Evolutionary conservation across 92 coral and sea anemone genomes (phyloP).

Genomic region (Bergia puertoricense): DNA sequence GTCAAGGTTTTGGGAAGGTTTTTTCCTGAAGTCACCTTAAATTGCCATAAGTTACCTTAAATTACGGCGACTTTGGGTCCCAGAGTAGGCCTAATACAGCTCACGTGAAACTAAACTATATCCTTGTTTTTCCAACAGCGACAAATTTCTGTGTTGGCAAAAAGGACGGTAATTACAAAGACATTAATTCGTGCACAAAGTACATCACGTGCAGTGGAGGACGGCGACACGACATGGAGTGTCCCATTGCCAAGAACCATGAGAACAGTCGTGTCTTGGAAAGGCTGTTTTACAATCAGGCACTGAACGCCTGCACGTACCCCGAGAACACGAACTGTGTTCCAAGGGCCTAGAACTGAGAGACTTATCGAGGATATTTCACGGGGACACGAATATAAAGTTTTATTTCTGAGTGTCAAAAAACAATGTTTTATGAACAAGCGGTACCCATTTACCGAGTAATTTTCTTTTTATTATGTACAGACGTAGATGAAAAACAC

Average conservation of each 20-base stretch:
- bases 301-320: conserved; percentile 15
- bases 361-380: no score
- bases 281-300: neutral
- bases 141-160: neutral
- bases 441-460: no score
- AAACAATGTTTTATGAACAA: no score
- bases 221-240: neutral
- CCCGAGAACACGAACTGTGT: conserved; percentile 24
- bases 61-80: no score
- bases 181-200: neutral
- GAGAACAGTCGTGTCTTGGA: neutral
- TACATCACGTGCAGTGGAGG: conserved; percentile 19
- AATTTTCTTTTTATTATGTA: no score
- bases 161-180: conserved; percentile 7
- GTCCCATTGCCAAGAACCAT: neutral
- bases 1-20: no score
- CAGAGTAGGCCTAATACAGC: no score
- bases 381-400: no score
- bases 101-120: neutral
- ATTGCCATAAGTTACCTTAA: no score
- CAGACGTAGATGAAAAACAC: no score
- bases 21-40: no score
- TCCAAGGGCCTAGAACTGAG: neutral
- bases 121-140: neutral
- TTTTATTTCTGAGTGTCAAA: no score